These are phyloP conservation scores for Nothobranchius kuhntae DNA, from an alignment of 2,113 vertebrate species.

Conservation along the genomic window DNA sequence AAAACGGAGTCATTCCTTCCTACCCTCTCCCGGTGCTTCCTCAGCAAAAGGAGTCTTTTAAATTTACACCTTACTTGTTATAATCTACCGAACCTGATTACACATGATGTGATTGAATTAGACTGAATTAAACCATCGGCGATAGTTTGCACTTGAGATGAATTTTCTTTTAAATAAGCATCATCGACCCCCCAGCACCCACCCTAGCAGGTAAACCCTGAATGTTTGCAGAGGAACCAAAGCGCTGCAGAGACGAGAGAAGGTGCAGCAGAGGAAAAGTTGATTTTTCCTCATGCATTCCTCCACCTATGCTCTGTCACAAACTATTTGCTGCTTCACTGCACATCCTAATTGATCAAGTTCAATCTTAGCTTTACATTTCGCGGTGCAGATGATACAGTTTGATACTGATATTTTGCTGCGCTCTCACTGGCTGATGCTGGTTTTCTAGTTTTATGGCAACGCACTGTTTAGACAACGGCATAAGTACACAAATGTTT, in stretches of 20 bases:
- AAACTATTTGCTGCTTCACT: constrained; percentile 84
- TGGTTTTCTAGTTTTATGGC: constrained; percentile 54
- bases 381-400: constrained; percentile 81
- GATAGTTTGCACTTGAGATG: too few species aligned
- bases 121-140: too few species aligned
- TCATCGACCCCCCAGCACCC: too few species aligned
- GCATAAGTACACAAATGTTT: constrained; percentile 70
- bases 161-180: too few species aligned
- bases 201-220: too few species aligned
- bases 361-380: constrained; percentile 84
- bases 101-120: too few species aligned
- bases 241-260: constrained; percentile 42
- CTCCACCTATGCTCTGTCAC: constrained; percentile 76
- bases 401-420: constrained; percentile 76
- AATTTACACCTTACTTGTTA: too few species aligned
- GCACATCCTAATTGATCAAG: constrained; percentile 81
- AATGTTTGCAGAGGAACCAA: constrained; percentile 13
- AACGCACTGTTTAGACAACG: constrained; percentile 68
- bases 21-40: too few species aligned
- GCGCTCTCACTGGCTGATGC: too few species aligned
- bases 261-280: constrained; percentile 60
- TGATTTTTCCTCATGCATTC: constrained; percentile 74
- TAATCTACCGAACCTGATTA: too few species aligned
- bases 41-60: too few species aligned
- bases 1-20: too few species aligned